Evolutionary conservation across 2,888 invertebrate species (phyloP), one percentile per base, ranked within the genome.

Genomic region (Andrena bucephala): DNA sequence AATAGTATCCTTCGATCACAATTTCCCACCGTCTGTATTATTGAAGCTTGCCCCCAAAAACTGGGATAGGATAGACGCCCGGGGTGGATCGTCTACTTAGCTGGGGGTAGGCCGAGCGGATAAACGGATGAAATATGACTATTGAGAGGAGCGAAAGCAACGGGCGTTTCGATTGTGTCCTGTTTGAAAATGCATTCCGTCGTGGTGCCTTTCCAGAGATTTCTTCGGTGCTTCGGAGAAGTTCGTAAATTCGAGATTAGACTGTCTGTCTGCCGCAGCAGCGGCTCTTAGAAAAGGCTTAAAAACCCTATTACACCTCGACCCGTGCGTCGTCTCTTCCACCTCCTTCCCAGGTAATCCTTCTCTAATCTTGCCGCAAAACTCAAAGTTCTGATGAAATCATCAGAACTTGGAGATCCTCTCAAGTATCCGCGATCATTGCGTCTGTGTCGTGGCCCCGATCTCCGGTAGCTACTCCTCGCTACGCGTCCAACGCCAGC

Each of bases 1-100:
- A 92, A 94, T 94, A 93, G 91, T 88, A 91, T 90, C 89, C 89
- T 90, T 91, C 92, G 92, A 92, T 92, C 92, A 93, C 93, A 93
- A 92, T 93, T 93, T 93, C 91, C 89, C 90, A 86, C 88, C 89
- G 91, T 87, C 91, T 93, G 90, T 91, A 93, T 93, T 93, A 93
- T 93, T 92, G 91, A 93, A 90, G 89, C 86, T 59, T 86, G 81
- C 76, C 80, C 57, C 81, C 85, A 68, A 81, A 82, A 87, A 81
- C 83, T 81, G 82, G 79, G 70, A 72, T 79, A 71, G 82, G 75
- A 84, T 81, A 79, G 82, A 77, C 68, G 70, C 67, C 50, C 7
- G 52, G 77, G 78, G 69, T 69, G 78, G 74, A 73, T 84, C 85
- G 82, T 73, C 87, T 84, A 78, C 84, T 85, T 81, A 76, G 75